These are phyloP conservation scores for Tretioscincus oriximinensis DNA, from an alignment of 2,113 vertebrate species.

Conservation along the genomic window DNA sequence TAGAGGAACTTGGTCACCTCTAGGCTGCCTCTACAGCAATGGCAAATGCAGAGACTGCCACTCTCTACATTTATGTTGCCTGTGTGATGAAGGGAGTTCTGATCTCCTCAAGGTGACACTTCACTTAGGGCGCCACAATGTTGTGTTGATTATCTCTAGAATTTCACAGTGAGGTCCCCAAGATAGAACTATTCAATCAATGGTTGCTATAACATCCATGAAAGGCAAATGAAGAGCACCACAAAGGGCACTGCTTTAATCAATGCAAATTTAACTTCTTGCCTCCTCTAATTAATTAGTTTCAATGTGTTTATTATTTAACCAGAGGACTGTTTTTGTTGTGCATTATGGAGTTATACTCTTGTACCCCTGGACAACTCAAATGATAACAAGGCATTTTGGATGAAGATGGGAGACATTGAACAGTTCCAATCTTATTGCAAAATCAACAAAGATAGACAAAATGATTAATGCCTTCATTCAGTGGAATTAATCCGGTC, in stretches of 20 bases:
- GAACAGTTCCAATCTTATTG: conserved; percentile 32
- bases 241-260: conserved; percentile 26
- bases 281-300: conserved; percentile 40
- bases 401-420: conserved; percentile 2
- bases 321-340: background rate
- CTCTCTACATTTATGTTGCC: no score
- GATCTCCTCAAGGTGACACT: background rate
- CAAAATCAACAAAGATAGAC: conserved; percentile 38
- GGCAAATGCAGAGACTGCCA: no score
- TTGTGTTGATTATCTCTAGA: conserved; percentile 26
- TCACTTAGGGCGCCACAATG: background rate
- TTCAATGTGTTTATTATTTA: conserved; percentile 38
- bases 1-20: background rate
- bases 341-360: conserved; percentile 10
- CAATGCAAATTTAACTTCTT: conserved; percentile 37
- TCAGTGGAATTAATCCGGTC: conserved; percentile 35
- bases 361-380: background rate
- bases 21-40: background rate
- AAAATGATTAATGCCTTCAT: conserved; percentile 29
- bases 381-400: conserved; percentile 16
- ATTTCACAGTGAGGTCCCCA: background rate
- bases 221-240: conserved; percentile 26
- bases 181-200: conserved; percentile 8
- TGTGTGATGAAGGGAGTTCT: background rate
- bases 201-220: conserved; percentile 15